Base-by-base conservation (phyloP, 2,888 invertebrate species). In the Troides aeacus region DNA sequence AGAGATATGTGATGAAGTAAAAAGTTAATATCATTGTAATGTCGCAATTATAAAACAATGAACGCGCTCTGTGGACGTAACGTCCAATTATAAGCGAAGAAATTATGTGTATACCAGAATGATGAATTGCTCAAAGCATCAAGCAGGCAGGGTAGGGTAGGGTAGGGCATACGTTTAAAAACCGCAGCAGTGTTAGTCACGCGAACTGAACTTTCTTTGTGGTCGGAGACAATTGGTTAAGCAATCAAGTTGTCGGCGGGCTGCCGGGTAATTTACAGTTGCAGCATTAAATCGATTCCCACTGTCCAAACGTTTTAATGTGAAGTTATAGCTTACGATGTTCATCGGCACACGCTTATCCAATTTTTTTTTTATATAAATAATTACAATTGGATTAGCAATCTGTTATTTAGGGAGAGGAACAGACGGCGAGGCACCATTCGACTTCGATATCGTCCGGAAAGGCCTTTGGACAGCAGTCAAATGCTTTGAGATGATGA, bases 241-340 rank as follows among this genome's bases (percentile, higher is more conserved):
- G 72, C 74, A 75, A 79, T 79, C 78, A 76, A 74, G 74, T 73
- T 79, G 80, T 80, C 78, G 71, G 70, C 78, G 74, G 72, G 64
- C 72, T 70, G 71, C 62, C 74, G 42, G 64, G 66, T 64, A 63
- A 69, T 65, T 70, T 68, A 64, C 72, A 64, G 71, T 70, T 68
- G 62, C 67, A 64, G 57, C 53, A 67, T 67, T 65, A 57, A 64
- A 68, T 59, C 64, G 69, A 70, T 72, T 69, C 61, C 30, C 50
- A 42, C 23, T 62, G 58, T 69, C 60, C 57, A 62, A 72, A 75
- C 73, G 71, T 75, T 77, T 72, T 71, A 62, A 71, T 70, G 68
- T 70, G 50, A 36, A 30, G 71, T 72, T 62, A 65, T 60, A 24
- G 60, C 57, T 62, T 58, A 60, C 39, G 42, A 24, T 57, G 24